A percentile compares a stretch with the other conserved stretches of the same genome.
These are phyloP conservation scores for Nylanderia fulva DNA, from an alignment of 1,140 invertebrate species.

Conservation along the genomic window DNA sequence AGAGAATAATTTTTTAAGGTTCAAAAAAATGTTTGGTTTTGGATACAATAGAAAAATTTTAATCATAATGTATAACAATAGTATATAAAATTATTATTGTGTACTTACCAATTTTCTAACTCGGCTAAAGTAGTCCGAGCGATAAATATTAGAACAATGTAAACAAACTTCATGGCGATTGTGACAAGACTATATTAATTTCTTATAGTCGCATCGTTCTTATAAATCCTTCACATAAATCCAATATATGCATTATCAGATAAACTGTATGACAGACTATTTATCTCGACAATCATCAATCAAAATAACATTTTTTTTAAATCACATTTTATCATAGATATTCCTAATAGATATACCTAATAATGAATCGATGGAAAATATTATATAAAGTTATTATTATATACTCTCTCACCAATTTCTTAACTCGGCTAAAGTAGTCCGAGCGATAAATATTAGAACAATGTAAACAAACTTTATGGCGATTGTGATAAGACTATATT, in stretches of 20 bases:
- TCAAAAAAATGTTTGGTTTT: neutral
- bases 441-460: neutral
- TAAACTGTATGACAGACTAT: conserved; percentile 1
- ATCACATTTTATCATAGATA: neutral
- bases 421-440: neutral
- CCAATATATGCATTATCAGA: neutral
- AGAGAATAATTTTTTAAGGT: neutral
- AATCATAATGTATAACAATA: conserved; percentile 4
- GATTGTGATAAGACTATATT: conserved; percentile 1
- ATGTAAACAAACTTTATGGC: conserved; percentile 37
- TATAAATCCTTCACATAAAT: conserved; percentile 21
- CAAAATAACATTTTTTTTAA: neutral
- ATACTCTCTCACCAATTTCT: conserved; percentile 23
- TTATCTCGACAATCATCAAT: neutral
- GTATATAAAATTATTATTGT: neutral
- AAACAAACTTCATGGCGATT: conserved; percentile 34
- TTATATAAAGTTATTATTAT: neutral
- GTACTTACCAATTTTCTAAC: conserved; percentile 5
- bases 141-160: neutral
- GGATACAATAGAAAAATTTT: neutral
- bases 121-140: neutral
- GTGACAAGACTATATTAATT: conserved; percentile 3
- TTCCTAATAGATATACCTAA: neutral
- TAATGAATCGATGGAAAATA: neutral
- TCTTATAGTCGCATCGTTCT: neutral